These are phyloP conservation scores for Sternotherus odoratus DNA, from an alignment of 2,797 vertebrate species.

Conservation along the genomic window DNA sequence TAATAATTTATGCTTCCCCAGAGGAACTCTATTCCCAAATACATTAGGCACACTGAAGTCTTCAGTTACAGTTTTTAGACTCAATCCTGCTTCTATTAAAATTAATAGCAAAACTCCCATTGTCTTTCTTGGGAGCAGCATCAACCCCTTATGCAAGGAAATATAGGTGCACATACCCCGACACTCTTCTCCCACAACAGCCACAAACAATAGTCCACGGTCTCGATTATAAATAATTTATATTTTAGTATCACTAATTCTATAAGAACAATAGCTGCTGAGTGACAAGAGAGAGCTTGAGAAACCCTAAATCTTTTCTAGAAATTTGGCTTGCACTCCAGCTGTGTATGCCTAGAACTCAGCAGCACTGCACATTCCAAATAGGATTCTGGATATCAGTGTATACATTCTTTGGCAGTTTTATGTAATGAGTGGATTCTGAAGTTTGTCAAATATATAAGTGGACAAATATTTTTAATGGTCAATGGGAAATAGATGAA, in stretches of 20 bases:
- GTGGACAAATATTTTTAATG: neutral
- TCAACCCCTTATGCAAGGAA: neutral
- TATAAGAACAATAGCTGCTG: conserved; percentile 39
- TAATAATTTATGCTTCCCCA: neutral
- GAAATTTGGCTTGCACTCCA: conserved; percentile 45
- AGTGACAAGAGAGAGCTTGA: conserved; percentile 26
- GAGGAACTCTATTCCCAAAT: neutral
- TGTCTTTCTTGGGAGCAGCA: neutral
- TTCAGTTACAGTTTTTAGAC: neutral
- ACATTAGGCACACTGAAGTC: neutral
- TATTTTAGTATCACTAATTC: conserved; percentile 43
- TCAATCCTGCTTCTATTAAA: neutral
- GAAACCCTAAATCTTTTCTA: conserved; percentile 45
- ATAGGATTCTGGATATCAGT: conserved; percentile 38
- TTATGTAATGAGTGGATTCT: neutral
- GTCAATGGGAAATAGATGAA: neutral
- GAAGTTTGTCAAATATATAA: conserved; percentile 32
- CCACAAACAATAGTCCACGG: neutral
- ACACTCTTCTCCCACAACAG: conserved; percentile 4
- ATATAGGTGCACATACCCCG: conserved; percentile 13
- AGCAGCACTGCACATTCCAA: conserved; percentile 19
- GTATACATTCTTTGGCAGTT: conserved; percentile 34
- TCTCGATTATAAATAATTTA: neutral
- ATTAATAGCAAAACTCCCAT: neutral
- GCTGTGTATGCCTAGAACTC: conserved; percentile 21